phyloP scores from a whole-genome alignment of 1,140 invertebrate genomes.

The Leptinotarsa lineolata region DNA sequence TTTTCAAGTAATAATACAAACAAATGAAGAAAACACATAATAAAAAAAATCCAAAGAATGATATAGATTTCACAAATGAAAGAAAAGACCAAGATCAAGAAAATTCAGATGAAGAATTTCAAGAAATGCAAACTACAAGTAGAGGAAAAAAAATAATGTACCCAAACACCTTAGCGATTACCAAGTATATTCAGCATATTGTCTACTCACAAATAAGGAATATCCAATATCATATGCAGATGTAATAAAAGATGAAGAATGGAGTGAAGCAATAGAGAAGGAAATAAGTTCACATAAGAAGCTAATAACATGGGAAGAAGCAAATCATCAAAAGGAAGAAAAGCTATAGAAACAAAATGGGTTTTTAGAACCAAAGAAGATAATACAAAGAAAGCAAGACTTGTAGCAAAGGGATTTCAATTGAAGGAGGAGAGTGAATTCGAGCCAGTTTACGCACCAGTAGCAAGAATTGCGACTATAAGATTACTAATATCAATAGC shows the following conservation, averaged over 20 bases:
- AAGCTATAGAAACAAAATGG: constrained; percentile 27
- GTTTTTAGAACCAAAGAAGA: constrained; percentile 14
- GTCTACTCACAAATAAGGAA: not conserved
- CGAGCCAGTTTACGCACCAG: constrained; percentile 23
- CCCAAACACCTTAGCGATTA: constrained; percentile 14
- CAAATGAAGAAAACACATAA: not conserved
- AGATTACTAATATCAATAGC: constrained; percentile 21
- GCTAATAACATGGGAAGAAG: constrained; percentile 13
- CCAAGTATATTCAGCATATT: constrained; percentile 25
- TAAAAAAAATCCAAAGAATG: not conserved
- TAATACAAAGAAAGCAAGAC: constrained; percentile 8
- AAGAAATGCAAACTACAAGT: constrained; percentile 4
- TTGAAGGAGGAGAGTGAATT: constrained; percentile 16
- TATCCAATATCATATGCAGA: constrained; percentile 1
- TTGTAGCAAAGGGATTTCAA: constrained; percentile 25
- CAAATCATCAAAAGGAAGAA: constrained; percentile 20
- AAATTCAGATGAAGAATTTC: not conserved
- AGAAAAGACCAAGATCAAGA: not conserved
- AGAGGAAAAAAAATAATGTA: constrained; percentile 19
- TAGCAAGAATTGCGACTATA: constrained; percentile 22
- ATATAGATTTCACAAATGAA: not conserved
- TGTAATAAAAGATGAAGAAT: constrained; percentile 10
- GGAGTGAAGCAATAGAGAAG: constrained; percentile 15
- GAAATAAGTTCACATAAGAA: constrained; percentile 8
- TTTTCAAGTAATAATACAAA: not conserved